Conservation (phyloP, 2,797 vertebrate genomes). For the Pangasius larnaudii region DNA sequence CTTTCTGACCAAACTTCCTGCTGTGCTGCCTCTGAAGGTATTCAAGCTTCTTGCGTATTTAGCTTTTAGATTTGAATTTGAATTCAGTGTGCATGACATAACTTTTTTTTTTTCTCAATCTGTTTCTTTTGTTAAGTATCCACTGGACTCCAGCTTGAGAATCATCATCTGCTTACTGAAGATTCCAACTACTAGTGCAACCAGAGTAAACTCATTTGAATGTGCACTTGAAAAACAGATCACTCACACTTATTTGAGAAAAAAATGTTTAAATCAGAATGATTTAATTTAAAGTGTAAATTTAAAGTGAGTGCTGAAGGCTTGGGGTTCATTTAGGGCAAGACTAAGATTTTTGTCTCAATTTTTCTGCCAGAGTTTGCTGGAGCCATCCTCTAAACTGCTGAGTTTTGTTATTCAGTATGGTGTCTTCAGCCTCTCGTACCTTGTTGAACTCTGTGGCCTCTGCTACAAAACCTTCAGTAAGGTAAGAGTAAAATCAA, state of each 20-base stretch:
- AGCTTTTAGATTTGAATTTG: not conserved
- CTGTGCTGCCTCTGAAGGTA: constrained; percentile 97
- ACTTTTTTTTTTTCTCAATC: not conserved
- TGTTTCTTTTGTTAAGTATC: constrained; percentile 80
- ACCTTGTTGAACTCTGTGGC: constrained; percentile 94
- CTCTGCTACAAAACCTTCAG: constrained; percentile 96
- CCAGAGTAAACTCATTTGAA: constrained; percentile 81
- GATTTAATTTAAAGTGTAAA: not conserved
- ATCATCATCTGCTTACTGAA: constrained; percentile 98
- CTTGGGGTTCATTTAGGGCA: not conserved
- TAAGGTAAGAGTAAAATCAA: constrained; percentile 80
- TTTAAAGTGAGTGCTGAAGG: not conserved
- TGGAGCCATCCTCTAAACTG: constrained; percentile 97
- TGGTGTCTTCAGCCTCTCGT: constrained; percentile 91
- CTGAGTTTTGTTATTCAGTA: constrained; percentile 98
- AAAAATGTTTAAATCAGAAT: not conserved
- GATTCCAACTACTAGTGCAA: constrained; percentile 93
- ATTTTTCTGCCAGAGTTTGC: constrained; percentile 81
- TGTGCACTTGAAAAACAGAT: not conserved
- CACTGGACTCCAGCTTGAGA: constrained; percentile 94
- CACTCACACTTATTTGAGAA: not conserved
- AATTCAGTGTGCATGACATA: not conserved
- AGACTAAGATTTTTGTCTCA: not conserved
- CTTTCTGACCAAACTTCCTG: constrained; percentile 94
- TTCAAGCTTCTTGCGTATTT: constrained; percentile 4